Percentiles rank a stretch among this genome's conserved stretches.
phyloP scores from a whole-genome alignment of 2,113 vertebrate genomes.

The Microcebus lehilahytsara region DNA sequence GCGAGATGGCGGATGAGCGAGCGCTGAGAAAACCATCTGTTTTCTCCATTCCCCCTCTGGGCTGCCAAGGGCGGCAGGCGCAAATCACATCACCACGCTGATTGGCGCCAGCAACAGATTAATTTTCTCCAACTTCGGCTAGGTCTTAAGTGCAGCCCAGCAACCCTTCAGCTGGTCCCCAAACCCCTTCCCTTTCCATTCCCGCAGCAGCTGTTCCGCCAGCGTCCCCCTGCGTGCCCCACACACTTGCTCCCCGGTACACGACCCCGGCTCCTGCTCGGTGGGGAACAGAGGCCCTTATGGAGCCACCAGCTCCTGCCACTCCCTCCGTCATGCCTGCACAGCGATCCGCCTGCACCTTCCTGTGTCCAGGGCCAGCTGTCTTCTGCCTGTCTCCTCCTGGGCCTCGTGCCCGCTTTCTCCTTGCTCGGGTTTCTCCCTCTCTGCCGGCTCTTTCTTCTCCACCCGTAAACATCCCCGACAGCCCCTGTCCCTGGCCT shows the following conservation, averaged over 20 bases:
- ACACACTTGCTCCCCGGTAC: neutral
- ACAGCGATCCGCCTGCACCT: neutral
- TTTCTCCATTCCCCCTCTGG: neutral
- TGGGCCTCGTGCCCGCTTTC: neutral
- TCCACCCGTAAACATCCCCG: neutral
- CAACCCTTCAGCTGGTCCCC: neutral
- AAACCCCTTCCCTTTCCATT: neutral
- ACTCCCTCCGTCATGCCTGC: neutral
- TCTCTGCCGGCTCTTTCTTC: neutral
- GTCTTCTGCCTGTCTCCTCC: neutral
- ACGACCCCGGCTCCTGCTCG: neutral
- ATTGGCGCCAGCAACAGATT: neutral
- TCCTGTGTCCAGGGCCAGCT: neutral
- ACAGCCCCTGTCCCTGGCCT: neutral
- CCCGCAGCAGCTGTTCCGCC: neutral
- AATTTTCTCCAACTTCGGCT: neutral
- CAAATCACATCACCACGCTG: neutral
- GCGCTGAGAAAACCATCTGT: neutral
- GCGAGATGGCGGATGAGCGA: neutral
- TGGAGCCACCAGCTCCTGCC: no score
- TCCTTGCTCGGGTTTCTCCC: neutral
- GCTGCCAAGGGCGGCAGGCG: neutral
- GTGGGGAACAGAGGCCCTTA: neutral
- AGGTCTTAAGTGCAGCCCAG: constrained; percentile 12
- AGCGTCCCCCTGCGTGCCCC: rapidly evolving